Evolutionary conservation across 2,797 vertebrate species (phyloP).

Genomic region (Taenioides sp.): DNA sequence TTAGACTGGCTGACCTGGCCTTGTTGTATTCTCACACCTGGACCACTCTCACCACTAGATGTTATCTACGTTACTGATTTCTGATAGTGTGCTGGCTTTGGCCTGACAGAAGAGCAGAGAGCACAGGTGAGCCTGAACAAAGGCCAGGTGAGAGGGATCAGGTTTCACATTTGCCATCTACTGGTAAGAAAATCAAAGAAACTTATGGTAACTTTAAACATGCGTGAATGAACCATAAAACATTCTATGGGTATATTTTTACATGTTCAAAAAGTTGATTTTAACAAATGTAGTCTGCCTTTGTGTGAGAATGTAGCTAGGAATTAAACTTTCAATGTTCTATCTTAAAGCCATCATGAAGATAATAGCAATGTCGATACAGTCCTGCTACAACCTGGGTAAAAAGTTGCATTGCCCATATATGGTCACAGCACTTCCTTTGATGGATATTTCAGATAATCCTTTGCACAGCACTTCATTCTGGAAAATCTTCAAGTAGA

Average conservation of each 20-base stretch:
- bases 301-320: slow-evolving; percentile 9
- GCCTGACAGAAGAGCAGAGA: too few relatives aligned
- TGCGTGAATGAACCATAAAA: too few relatives aligned
- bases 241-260: background rate
- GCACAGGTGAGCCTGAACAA: too few relatives aligned
- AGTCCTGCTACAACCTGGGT: slow-evolving; percentile 37
- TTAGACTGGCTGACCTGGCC: too few relatives aligned
- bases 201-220: too few relatives aligned
- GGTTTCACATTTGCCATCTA: too few relatives aligned
- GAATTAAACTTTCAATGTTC: slow-evolving; percentile 21
- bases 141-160: too few relatives aligned
- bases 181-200: too few relatives aligned
- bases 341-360: slow-evolving; percentile 42
- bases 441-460: background rate
- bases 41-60: too few relatives aligned
- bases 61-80: too few relatives aligned
- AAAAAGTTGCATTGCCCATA: slow-evolving; percentile 19
- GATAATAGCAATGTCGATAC: slow-evolving; percentile 20
- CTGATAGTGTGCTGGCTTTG: too few relatives aligned
- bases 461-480: slow-evolving; percentile 36
- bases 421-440: slow-evolving; percentile 18
- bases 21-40: too few relatives aligned
- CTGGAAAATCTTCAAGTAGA: slow-evolving; percentile 54
- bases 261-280: background rate
- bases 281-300: background rate